Percentiles rank a stretch among this genome's conserved stretches.
Evolutionary conservation across 2,888 invertebrate species (phyloP).

Genomic region (Tetragonisca angustula): DNA sequence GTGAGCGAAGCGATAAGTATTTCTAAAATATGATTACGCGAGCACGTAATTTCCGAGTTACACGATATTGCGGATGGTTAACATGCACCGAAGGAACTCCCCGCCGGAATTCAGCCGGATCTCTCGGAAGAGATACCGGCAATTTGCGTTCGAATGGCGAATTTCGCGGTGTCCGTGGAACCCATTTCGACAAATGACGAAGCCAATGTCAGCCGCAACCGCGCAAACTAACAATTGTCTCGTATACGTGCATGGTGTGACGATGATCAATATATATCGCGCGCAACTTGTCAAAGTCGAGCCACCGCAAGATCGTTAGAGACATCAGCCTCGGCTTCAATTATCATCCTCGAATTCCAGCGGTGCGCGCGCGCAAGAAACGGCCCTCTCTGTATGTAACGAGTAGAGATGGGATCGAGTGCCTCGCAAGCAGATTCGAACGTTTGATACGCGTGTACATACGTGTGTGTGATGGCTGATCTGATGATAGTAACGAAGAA

Average conservation of each 20-base stretch:
- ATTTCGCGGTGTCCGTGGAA: background rate
- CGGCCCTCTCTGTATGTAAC: constrained; percentile 40
- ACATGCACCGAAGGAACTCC: background rate
- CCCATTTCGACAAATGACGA: constrained; percentile 3
- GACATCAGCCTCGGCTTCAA: constrained; percentile 49
- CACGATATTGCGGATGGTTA: no score
- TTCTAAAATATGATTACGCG: no score
- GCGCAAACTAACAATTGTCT: constrained; percentile 24
- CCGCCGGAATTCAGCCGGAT: background rate
- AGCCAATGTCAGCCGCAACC: background rate
- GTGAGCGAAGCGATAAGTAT: no score
- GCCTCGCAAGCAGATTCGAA: no score
- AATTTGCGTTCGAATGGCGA: background rate
- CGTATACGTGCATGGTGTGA: background rate
- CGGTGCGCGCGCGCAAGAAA: constrained; percentile 24
- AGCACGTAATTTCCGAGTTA: no score
- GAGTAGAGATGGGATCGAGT: constrained; percentile 11
- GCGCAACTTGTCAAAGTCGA: constrained; percentile 50
- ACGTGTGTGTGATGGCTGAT: no score
- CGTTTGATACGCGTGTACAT: no score
- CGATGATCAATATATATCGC: constrained; percentile 46
- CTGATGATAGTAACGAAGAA: no score
- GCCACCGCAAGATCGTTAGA: constrained; percentile 52
- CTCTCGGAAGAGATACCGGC: background rate
- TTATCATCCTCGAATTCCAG: constrained; percentile 59